Evolutionary conservation across 2,888 invertebrate species (phyloP).

Genomic region (Lucinisca nassula): DNA sequence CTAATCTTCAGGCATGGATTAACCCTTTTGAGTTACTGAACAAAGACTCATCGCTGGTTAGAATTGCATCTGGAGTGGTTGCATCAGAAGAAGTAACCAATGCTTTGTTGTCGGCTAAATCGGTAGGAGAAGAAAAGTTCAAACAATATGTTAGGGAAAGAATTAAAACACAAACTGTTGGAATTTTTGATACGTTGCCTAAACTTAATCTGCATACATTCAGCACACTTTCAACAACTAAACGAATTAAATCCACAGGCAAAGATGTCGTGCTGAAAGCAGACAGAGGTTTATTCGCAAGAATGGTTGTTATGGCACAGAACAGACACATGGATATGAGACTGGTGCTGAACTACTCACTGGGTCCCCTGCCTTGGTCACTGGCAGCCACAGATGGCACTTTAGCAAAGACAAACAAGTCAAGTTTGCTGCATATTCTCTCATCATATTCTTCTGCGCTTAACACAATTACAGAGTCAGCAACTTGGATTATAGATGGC

Average conservation of each 20-base stretch:
- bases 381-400: not conserved
- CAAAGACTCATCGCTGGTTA: not conserved
- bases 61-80: not conserved
- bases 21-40: not conserved
- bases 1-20: not conserved
- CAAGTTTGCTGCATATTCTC: not conserved
- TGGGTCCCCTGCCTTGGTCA: not conserved
- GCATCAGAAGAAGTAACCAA: not conserved
- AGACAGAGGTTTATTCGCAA: not conserved
- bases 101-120: not conserved
- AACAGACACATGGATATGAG: not conserved
- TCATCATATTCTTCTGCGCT: not conserved
- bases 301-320: not conserved
- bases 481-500: not conserved
- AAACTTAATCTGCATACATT: not conserved
- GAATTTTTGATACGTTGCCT: not conserved
- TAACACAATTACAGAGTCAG: not conserved
- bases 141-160: not conserved
- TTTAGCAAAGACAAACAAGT: not conserved
- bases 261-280: not conserved
- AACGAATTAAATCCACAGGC: not conserved
- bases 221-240: not conserved
- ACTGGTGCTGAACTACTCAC: not conserved
- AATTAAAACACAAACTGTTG: not conserved
- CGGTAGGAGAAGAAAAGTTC: not conserved